A percentile compares a stretch with the other conserved stretches of the same genome.
These are phyloP conservation scores for Eulacestoma nigropectus DNA, from an alignment of 2,113 vertebrate genomes.

Conservation along the genomic window DNA sequence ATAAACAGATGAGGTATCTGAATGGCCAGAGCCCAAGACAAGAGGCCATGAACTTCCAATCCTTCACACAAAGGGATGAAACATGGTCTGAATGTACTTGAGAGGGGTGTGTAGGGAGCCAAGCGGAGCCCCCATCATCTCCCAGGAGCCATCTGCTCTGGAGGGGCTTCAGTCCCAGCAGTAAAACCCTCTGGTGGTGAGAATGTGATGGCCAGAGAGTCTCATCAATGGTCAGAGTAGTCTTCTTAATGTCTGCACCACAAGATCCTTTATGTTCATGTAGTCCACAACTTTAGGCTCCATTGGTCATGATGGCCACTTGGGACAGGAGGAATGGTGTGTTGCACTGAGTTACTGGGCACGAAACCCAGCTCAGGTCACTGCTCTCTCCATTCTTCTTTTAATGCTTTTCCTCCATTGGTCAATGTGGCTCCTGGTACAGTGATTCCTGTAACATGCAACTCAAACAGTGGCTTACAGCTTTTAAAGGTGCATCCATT, in stretches of 20 bases:
- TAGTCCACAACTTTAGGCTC: fast-evolving
- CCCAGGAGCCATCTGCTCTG: not conserved
- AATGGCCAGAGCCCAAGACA: not conserved
- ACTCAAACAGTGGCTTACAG: no score
- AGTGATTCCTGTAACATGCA: not conserved
- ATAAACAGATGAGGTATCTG: not conserved
- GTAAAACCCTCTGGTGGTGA: not conserved
- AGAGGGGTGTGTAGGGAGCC: not conserved
- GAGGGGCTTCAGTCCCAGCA: not conserved
- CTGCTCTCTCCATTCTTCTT: not conserved
- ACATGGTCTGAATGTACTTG: no score
- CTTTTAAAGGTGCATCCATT: not conserved
- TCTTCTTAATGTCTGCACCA: not conserved
- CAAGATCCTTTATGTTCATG: not conserved
- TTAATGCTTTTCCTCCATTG: not conserved
- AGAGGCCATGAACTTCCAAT: not conserved
- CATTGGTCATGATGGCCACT: no score
- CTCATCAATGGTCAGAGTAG: not conserved
- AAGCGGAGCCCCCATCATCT: not conserved
- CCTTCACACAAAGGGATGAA: not conserved
- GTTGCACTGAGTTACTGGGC: not conserved
- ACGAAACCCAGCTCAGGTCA: not conserved
- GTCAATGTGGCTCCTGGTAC: not conserved
- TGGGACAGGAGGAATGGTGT: not conserved
- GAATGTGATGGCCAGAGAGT: not conserved